Evolutionary conservation across 2,888 invertebrate species (phyloP), one percentile per base, ranked within the genome.

Genomic region (Pollenia angustigena): DNA sequence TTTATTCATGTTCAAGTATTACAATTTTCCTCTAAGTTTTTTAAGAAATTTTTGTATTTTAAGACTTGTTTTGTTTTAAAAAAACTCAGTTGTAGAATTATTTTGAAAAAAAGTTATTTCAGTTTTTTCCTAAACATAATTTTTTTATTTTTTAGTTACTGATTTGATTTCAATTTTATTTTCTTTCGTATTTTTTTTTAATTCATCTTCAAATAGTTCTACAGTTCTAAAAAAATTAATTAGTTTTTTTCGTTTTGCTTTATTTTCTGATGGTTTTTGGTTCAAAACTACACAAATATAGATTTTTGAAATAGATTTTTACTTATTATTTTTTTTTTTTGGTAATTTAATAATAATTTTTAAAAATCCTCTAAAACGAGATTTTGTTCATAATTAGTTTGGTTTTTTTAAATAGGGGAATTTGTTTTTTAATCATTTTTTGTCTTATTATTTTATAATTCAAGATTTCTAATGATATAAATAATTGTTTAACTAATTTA

Each of bases 291-390:
- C 87, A 87, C 87, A 78, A 48, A 75, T 60, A 87, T 78, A 76
- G 32, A 32, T 32, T 32, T 68, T 75, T 66, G 54, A 75, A 82
- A 44, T 50, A 86, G 56, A 78, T 58, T 60, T 78, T 14, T n/a
- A 32, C 32, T n/a, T 0, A n/a, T n/a, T n/a, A n/a, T 9, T 16
- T 18, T 56, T 56, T 52, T 50, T 42, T 68, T 50, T 23, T 23
- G 23, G 10, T 7, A 42, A 66, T 18, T 18, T 46, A 18, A 56
- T 72, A 50, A 54, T 56, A 58, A 23, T 48, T 60, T 52, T 18
- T 52, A 60, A 71, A 86, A 87, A 87, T 84, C 84, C 83, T 87
- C 87, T 87, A 87, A 84, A 87, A 87, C 87, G 87, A 87, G 87
- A 87, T 81, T 84, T 81, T 80, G 58, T 11, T 62, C 9, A 11